Conservation (phyloP, 2,113 vertebrate species). For the Gobiocypris rarus region DNA sequence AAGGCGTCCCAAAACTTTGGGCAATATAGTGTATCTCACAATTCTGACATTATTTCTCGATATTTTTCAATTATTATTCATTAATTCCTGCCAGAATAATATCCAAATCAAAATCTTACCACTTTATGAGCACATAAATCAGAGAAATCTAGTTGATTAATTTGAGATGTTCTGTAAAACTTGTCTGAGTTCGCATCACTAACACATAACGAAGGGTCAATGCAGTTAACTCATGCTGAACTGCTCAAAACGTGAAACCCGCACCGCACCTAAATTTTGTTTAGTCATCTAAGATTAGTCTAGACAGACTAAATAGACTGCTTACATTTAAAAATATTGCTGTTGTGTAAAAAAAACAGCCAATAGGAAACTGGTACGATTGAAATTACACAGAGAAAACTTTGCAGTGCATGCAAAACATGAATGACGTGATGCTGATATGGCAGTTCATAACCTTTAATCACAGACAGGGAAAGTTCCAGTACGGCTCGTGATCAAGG, state of each 20-base stretch:
- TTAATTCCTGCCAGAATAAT: too few relatives aligned
- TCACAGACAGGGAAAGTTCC: conserved; percentile 42
- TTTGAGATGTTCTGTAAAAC: not conserved
- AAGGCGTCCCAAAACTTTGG: too few relatives aligned
- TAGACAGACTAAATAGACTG: not conserved
- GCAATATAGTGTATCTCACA: too few relatives aligned
- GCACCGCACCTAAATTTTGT: not conserved
- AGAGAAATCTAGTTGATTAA: not conserved
- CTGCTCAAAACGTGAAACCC: not conserved
- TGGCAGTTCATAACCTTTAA: conserved; percentile 38
- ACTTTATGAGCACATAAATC: not conserved
- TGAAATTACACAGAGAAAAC: not conserved
- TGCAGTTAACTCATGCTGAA: not conserved
- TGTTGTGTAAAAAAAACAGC: not conserved
- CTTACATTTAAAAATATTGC: not conserved
- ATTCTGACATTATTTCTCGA: too few relatives aligned
- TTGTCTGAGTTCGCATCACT: not conserved
- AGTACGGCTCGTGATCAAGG: not conserved
- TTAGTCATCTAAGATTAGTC: conserved; percentile 5
- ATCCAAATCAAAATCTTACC: not conserved
- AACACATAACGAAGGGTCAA: not conserved
- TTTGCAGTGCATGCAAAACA: conserved; percentile 1
- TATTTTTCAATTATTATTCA: too few relatives aligned
- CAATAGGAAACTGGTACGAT: not conserved
- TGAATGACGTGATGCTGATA: conserved; percentile 52